Base-by-base conservation (phyloP, 2,113 vertebrate genomes). In the Daphoenositta chrysoptera region DNA sequence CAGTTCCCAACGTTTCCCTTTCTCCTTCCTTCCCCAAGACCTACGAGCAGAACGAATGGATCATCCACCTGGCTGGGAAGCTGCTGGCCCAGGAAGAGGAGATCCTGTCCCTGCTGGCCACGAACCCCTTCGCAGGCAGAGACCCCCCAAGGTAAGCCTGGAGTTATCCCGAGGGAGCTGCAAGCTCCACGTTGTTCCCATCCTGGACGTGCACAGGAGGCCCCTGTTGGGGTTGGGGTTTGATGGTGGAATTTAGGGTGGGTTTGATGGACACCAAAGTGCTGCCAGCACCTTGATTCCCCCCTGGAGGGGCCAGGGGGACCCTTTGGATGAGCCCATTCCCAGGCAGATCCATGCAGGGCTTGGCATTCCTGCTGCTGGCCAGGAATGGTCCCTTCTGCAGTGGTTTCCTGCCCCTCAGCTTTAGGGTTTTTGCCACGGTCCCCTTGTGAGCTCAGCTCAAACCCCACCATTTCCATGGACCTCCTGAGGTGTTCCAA, bases 11-110 rank as follows among this genome's bases (percentile, higher is more conserved):
- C 13, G 0, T 31, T n/a, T 8, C 1, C 70, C 4, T 83, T 53
- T 68, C 30, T 78, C 31, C 9, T 73, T 82, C 42, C 50, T 89
- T 50, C 54, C 42, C 42, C 13, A 90, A 99, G 99, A 99, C 99
- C 63, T 99, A 99, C 1, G 99, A 99, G 95, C 99, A 99, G 90
- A 99, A 98, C 2, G 99, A 99, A 50, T 99, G 99, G 99, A 96
- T 99, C 78, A 98, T 99, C 94, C 99, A 99, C 92, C 98, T 99
- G 47, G 99, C 99, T 0, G 99, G 99, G 47, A 98, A 99, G 77
- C 98, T 99, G 83, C 97, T 99, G 89, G 98, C 98, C 61, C 99
- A 99, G 7, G 99, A 99, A 10, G 97, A 98, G 30, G 81, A 87
- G 1, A 86, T 98, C 30, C 96, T 99, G 68, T 99, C 99, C 15